A percentile compares a stretch with the other conserved stretches of the same genome.
Conservation (phyloP, 2,113 vertebrate genomes). For the Otus sunia region DNA sequence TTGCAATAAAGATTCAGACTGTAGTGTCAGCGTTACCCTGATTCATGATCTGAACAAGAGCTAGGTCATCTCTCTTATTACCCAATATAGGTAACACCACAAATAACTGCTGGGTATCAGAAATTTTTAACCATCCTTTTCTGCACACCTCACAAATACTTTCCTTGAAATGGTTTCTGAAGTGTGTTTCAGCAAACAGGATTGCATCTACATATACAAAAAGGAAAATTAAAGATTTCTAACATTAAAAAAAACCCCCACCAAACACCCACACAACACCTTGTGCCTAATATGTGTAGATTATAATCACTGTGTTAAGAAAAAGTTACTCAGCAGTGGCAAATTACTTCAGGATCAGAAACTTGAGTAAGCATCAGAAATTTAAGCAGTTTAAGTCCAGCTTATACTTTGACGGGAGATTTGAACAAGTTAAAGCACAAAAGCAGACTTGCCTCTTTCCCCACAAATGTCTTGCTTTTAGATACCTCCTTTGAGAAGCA, state of each 20-base stretch:
- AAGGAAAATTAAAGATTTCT: not conserved
- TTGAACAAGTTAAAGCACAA: not conserved
- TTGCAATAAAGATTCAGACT: not conserved
- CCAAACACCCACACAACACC: not conserved
- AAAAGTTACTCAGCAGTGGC: not conserved
- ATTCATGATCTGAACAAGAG: not conserved
- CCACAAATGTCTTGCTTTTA: not conserved
- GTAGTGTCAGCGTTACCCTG: not conserved
- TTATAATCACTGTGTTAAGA: not conserved
- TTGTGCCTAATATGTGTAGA: not conserved
- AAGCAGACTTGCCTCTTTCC: not conserved
- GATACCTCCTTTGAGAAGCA: not conserved
- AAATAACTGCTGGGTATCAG: not conserved
- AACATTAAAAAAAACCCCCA: not conserved
- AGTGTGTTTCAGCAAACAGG: not conserved
- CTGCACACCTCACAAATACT: not conserved
- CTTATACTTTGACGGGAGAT: not conserved
- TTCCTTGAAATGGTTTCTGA: not conserved
- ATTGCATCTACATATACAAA: not conserved
- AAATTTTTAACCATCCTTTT: not conserved
- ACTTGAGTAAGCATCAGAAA: not conserved
- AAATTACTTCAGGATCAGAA: not conserved
- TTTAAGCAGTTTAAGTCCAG: not conserved
- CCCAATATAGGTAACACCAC: no score
- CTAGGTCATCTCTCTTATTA: rapidly evolving